Conservation (phyloP, 2,797 vertebrate species). For the Pipistrellus kuhlii region DNA sequence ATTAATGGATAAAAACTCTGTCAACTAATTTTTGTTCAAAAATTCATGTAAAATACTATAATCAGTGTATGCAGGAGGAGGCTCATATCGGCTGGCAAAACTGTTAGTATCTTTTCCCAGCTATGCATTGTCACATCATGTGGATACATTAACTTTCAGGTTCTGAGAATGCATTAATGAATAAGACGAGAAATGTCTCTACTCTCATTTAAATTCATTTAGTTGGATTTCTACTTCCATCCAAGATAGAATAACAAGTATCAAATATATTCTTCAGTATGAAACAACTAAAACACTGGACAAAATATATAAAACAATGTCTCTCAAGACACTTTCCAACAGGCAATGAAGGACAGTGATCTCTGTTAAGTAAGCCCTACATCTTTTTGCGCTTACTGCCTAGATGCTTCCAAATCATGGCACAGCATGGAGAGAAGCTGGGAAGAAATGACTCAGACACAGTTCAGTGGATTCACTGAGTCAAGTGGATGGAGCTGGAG, state of each 20-base stretch:
- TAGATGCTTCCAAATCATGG: background rate
- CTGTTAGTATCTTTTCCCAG: background rate
- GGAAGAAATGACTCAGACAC: background rate
- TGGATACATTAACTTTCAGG: background rate
- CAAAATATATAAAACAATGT: background rate
- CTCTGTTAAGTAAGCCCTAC: background rate
- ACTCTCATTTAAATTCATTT: background rate
- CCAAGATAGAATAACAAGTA: background rate
- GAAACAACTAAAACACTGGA: background rate
- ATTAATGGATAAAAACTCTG: background rate
- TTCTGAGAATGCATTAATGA: background rate
- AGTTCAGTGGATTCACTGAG: background rate
- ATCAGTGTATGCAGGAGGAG: background rate
- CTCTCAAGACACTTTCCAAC: background rate
- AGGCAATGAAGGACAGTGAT: background rate
- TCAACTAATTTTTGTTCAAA: background rate
- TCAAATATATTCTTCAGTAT: background rate
- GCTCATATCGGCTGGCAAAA: background rate
- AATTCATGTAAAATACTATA: background rate
- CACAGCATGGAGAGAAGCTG: fast-evolving
- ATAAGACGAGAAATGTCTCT: background rate
- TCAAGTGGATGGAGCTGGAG: background rate
- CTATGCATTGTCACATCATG: background rate
- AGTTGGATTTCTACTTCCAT: background rate
- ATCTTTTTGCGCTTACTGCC: background rate